A percentile compares a stretch with the other conserved stretches of the same genome.
Conservation (phyloP, 2,797 vertebrate genomes). For the Echiichthys vipera region DNA sequence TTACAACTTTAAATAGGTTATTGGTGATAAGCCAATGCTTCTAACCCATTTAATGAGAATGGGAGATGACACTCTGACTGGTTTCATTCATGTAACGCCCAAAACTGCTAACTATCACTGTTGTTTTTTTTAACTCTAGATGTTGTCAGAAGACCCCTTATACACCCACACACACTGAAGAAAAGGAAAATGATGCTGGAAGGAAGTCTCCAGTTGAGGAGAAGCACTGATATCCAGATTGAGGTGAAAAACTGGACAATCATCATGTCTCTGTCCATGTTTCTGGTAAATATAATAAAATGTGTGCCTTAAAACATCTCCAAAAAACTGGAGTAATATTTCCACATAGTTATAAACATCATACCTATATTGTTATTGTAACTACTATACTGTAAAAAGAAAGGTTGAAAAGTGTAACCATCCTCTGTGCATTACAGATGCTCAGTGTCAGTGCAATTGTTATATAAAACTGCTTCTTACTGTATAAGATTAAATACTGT, state of each 20-base stretch:
- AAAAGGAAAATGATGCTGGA: conserved; percentile 33
- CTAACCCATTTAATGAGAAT: too few species aligned
- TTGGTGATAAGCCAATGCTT: too few species aligned
- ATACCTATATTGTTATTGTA: too few species aligned
- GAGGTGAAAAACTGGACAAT: not conserved
- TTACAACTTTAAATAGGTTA: too few species aligned
- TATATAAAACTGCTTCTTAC: not conserved
- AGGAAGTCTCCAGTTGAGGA: not conserved
- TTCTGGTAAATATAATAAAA: not conserved
- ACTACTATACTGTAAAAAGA: not conserved
- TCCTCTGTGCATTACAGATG: not conserved
- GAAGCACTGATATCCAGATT: not conserved
- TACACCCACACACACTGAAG: not conserved
- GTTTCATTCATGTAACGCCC: too few species aligned
- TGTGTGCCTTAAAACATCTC: not conserved
- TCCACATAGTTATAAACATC: too few species aligned
- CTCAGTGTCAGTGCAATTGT: not conserved
- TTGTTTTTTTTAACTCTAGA: conserved; percentile 43
- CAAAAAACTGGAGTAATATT: not conserved
- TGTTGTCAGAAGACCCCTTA: conserved; percentile 60
- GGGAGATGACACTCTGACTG: too few species aligned
- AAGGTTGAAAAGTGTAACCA: not conserved
- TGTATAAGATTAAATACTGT: not conserved
- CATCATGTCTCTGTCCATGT: not conserved
- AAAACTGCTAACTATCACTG: too few species aligned